Percentiles rank a stretch among this genome's conserved stretches.
Evolutionary conservation across 1,140 invertebrate species (phyloP).

Genomic region (Sitodiplosis mosellana): DNA sequence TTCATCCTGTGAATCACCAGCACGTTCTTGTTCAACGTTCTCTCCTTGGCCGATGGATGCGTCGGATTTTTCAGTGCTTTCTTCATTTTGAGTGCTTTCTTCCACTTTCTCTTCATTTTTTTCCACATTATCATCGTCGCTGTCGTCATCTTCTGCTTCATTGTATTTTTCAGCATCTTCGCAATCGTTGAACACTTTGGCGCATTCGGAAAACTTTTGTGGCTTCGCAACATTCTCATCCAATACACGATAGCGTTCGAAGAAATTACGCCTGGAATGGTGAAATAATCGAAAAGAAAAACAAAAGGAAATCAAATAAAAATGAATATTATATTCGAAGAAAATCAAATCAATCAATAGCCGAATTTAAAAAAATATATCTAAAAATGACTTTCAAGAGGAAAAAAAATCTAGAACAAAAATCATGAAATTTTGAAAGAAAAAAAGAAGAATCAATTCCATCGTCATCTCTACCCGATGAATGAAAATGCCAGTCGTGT

Average conservation of each 20-base stretch:
- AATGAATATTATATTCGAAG: too few species aligned
- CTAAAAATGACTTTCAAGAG: neutral
- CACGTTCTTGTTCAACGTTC: too few species aligned
- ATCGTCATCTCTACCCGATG: neutral
- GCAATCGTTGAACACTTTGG: neutral
- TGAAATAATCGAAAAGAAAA: too few species aligned
- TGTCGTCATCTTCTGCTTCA: neutral
- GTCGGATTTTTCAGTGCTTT: too few species aligned
- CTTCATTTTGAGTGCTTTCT: too few species aligned
- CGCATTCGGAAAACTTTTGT: neutral
- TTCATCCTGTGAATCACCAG: neutral
- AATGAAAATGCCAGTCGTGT: neutral
- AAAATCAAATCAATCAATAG: too few species aligned
- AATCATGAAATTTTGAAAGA: too few species aligned
- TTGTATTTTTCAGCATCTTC: neutral
- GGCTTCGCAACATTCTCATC: neutral
- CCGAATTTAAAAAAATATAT: neutral
- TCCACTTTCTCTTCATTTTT: neutral
- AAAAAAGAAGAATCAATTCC: too few species aligned
- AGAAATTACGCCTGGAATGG: neutral
- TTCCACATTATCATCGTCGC: too few species aligned
- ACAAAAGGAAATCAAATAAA: too few species aligned
- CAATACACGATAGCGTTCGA: neutral
- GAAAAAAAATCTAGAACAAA: too few species aligned
- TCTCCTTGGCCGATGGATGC: too few species aligned